Conservation (phyloP, 1,140 invertebrate species). For the Holcopasites calliopsidis region DNA sequence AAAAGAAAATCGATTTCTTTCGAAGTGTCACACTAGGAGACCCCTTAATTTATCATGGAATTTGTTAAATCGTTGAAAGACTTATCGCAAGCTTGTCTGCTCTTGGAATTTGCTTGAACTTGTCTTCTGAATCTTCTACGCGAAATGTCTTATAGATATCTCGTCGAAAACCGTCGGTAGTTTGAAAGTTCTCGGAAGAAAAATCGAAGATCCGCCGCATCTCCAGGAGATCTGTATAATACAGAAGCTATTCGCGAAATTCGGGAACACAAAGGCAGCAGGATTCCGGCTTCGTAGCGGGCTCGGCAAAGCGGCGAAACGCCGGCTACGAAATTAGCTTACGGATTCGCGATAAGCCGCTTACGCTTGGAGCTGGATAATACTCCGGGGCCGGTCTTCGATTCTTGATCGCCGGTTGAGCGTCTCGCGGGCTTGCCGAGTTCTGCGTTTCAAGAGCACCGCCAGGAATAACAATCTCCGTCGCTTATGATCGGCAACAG, state of each 20-base stretch:
- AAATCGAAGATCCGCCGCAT: neutral
- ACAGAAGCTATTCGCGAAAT: slow-evolving; percentile 30
- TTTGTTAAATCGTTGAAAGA: too few species aligned
- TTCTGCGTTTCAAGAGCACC: slow-evolving; percentile 10
- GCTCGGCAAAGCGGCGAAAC: slow-evolving; percentile 57
- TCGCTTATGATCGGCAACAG: slow-evolving; percentile 58
- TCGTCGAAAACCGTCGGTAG: neutral
- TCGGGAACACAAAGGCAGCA: slow-evolving; percentile 33
- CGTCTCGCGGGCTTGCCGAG: slow-evolving; percentile 17
- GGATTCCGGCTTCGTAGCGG: slow-evolving; percentile 15
- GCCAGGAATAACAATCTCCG: slow-evolving; percentile 50
- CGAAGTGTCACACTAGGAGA: too few species aligned
- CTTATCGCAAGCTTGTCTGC: too few species aligned
- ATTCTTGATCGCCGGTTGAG: slow-evolving; percentile 48
- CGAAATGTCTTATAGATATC: too few species aligned
- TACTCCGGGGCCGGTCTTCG: slow-evolving; percentile 53
- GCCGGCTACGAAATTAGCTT: slow-evolving; percentile 65
- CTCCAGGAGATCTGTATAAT: neutral
- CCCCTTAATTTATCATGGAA: too few species aligned
- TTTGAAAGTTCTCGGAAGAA: neutral
- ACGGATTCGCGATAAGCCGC: slow-evolving; percentile 67
- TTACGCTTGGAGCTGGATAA: slow-evolving; percentile 64
- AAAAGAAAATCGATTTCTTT: too few species aligned
- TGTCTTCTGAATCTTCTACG: too few species aligned
- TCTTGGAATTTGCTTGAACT: too few species aligned